Percentiles rank a stretch among this genome's conserved stretches.
These are phyloP conservation scores for Steatocranus sp. DNA, from an alignment of 2,797 vertebrate genomes.

Conservation along the genomic window DNA sequence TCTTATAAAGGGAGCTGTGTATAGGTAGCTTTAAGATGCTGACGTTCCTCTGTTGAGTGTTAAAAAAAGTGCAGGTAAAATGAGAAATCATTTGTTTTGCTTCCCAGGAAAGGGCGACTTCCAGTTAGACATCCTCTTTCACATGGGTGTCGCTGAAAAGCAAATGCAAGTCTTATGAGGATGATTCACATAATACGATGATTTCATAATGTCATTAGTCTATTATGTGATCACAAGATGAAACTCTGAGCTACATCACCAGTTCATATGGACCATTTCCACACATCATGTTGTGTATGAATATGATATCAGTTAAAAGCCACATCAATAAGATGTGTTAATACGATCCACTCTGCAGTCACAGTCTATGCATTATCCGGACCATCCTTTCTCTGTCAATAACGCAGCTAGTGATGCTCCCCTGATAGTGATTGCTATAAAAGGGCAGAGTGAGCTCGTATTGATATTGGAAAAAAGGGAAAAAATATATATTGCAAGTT, in stretches of 20 bases:
- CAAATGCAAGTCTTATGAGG: constrained; percentile 71
- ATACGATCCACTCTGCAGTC: constrained; percentile 69
- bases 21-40: background rate
- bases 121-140: background rate
- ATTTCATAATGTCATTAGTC: constrained; percentile 68
- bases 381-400: constrained; percentile 35
- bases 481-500: constrained; percentile 52
- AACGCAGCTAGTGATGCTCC: constrained; percentile 38
- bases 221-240: constrained; percentile 71
- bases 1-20: background rate
- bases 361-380: constrained; percentile 59
- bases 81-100: constrained; percentile 12
- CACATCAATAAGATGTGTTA: constrained; percentile 69
- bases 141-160: constrained; percentile 54
- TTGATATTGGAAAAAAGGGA: constrained; percentile 35
- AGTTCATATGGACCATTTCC: constrained; percentile 56
- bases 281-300: constrained; percentile 48
- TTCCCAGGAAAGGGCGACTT: background rate
- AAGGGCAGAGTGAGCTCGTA: constrained; percentile 43
- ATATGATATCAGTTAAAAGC: constrained; percentile 68
- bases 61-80: background rate
- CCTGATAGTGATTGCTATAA: constrained; percentile 61
- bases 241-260: constrained; percentile 46
- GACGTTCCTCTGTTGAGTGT: background rate
- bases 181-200: constrained; percentile 66